A percentile compares a stretch with the other conserved stretches of the same genome.
Evolutionary conservation across 2,797 vertebrate species (phyloP).

Genomic region (Mormyrops boulengeri): DNA sequence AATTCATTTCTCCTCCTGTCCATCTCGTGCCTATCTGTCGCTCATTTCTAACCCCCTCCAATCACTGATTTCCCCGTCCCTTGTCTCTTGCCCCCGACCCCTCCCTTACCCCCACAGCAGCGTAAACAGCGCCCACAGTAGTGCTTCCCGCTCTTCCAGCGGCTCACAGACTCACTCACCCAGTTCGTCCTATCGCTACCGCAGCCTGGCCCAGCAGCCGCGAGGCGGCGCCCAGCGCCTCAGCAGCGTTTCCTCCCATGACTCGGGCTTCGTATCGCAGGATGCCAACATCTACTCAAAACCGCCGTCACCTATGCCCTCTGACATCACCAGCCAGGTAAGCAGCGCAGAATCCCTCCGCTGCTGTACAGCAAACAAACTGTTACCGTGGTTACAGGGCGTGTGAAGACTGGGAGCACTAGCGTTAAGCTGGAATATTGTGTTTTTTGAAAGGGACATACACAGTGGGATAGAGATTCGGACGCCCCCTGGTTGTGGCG

Average conservation of each 20-base stretch:
- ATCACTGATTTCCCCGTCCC: constrained; percentile 6
- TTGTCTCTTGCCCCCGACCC: not conserved
- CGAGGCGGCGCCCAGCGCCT: constrained; percentile 78
- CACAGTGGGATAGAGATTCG: not conserved
- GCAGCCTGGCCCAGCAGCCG: constrained; percentile 85
- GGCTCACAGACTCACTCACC: constrained; percentile 66
- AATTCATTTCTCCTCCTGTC: not conserved
- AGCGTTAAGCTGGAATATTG: not conserved
- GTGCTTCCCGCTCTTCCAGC: constrained; percentile 57
- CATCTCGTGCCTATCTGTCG: not conserved
- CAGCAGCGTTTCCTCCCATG: constrained; percentile 93
- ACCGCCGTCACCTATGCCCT: constrained; percentile 93
- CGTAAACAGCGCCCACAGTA: constrained; percentile 63
- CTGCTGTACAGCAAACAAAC: not conserved
- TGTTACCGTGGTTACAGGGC: not conserved
- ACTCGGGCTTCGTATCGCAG: constrained; percentile 96
- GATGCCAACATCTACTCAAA: constrained; percentile 88
- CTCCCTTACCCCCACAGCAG: constrained; percentile 47
- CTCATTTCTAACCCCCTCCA: not conserved
- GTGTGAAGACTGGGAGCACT: not conserved
- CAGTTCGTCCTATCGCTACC: constrained; percentile 66
- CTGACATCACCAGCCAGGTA: constrained; percentile 95
- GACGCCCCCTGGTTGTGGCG: not conserved
- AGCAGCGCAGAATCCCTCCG: not conserved
- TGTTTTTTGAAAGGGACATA: not conserved